A percentile compares a stretch with the other conserved stretches of the same genome.
phyloP scores from a whole-genome alignment of 2,888 invertebrate genomes.

The Neria commutata region DNA sequence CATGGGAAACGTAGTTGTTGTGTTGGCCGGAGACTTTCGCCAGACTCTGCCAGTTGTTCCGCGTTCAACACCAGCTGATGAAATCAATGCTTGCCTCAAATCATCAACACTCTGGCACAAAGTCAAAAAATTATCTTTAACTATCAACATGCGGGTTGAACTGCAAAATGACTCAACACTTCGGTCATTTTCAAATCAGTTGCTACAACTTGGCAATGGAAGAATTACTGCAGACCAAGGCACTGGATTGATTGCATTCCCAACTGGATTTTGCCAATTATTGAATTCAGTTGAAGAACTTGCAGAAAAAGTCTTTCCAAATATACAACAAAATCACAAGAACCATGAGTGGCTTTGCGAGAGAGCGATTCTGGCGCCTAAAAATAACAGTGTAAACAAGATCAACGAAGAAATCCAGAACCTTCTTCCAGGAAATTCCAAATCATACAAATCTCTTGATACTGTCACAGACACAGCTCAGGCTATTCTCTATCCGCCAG shows the following conservation, averaged over 20 bases:
- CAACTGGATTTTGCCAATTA: slow-evolving; percentile 21
- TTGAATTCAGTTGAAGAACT: slow-evolving; percentile 19
- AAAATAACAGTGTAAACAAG: slow-evolving; percentile 14
- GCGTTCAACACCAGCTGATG: slow-evolving; percentile 39
- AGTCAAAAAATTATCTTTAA: slow-evolving; percentile 25
- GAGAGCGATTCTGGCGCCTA: slow-evolving; percentile 7
- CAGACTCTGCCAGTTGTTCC: slow-evolving; percentile 39
- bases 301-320: slow-evolving; percentile 15
- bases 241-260: slow-evolving; percentile 36
- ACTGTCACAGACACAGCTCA: neutral
- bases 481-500: neutral
- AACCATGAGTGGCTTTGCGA: slow-evolving; percentile 15
- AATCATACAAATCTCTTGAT: slow-evolving; percentile 7
- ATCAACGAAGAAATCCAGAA: slow-evolving; percentile 11
- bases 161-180: slow-evolving; percentile 25
- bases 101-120: slow-evolving; percentile 16
- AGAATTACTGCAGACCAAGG: slow-evolving; percentile 31
- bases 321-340: slow-evolving; percentile 8
- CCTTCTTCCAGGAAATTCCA: neutral
- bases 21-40: slow-evolving; percentile 44
- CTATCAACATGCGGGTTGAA: slow-evolving; percentile 28
- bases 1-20: slow-evolving; percentile 23
- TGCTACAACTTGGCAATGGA: slow-evolving; percentile 33
- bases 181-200: slow-evolving; percentile 24
- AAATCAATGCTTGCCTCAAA: slow-evolving; percentile 21